Evolutionary conservation across 2,113 vertebrate genomes (phyloP).

Genomic region (Microtus ochrogaster): DNA sequence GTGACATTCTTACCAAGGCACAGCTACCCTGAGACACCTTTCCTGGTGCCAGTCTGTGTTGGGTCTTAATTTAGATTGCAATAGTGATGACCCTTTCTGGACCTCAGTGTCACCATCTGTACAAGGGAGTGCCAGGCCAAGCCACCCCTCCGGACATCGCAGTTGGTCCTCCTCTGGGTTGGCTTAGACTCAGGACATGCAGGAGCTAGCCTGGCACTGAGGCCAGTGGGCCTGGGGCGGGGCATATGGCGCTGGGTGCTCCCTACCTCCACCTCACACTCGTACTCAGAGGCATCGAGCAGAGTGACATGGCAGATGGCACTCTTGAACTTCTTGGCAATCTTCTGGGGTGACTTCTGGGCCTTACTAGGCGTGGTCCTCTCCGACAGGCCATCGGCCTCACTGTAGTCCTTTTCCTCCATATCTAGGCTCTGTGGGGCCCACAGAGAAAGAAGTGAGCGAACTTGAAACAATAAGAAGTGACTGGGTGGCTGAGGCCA

Average conservation of each 20-base stretch:
- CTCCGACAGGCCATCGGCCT: slow-evolving; percentile 93
- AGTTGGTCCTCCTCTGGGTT: background rate
- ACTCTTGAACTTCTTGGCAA: slow-evolving; percentile 93
- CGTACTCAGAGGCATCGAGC: slow-evolving; percentile 93
- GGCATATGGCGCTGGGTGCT: background rate
- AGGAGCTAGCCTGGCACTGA: background rate
- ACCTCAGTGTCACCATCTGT: slow-evolving; percentile 46
- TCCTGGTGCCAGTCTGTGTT: slow-evolving; percentile 9
- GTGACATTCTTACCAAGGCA: slow-evolving; percentile 31
- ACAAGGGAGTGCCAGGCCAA: slow-evolving; percentile 27
- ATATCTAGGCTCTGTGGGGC: slow-evolving; percentile 85
- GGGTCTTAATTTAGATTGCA: slow-evolving; percentile 41
- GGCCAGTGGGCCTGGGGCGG: accelerated
- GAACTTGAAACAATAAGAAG: background rate
- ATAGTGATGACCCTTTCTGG: slow-evolving; percentile 23
- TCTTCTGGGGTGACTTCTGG: slow-evolving; percentile 96
- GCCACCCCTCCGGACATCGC: background rate
- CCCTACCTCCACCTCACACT: slow-evolving; percentile 95
- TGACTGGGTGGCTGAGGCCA: background rate
- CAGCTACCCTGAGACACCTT: background rate
- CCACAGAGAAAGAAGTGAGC: background rate
- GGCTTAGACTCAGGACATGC: background rate
- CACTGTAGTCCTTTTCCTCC: slow-evolving; percentile 88
- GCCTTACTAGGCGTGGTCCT: slow-evolving; percentile 95
- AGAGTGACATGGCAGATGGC: slow-evolving; percentile 94